Base-by-base conservation (phyloP, 2,113 vertebrate genomes). In the Hippocampus mohnikei region DNA sequence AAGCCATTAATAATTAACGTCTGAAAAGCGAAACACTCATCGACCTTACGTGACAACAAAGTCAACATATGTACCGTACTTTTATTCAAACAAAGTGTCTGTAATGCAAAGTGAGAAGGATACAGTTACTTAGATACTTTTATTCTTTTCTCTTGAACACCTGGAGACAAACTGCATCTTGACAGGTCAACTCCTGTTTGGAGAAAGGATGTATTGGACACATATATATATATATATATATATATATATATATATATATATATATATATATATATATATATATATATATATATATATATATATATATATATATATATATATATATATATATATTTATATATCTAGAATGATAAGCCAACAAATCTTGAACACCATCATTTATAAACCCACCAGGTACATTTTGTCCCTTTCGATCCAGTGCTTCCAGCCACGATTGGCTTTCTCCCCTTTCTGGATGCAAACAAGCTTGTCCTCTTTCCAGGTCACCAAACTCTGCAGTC, bases 361-460 rank as follows among this genome's bases (percentile, higher is more conserved):
- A 46, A 46, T 46, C 13, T 46, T 46, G 44, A 46, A 13, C 11
- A 46, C 12, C 44, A 46, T 12, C 12, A 46, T 13, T 46, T 46
- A 10, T 12, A 46, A 60, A 72, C 85, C 92, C 88, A 98, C 95
- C 94, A 97, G 72, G n/a, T n/a, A 82, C 55, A 99, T 87, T 81
- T 94, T 89, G 76, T 92, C 93, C 40, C 88, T 95, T 80, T 96
- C 93, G 12, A 96, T 90, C 96, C 96, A 98, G 58, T 96, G 94
- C 76, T 88, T 97, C 96, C 96, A 98, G 76, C 95, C 94, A 0
- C 95, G 93, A 84, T 98, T 97, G 1, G 90, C 87, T 83, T 98
- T 98, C 56, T 98, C 95, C 12, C 95, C 96, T 61, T 93, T 95
- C 87, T 98, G 96, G 61, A 92, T 93, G 46, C 94, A 94, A 71